Conservation (phyloP, 2,888 invertebrate genomes). For the Mechanitis mazaeus region DNA sequence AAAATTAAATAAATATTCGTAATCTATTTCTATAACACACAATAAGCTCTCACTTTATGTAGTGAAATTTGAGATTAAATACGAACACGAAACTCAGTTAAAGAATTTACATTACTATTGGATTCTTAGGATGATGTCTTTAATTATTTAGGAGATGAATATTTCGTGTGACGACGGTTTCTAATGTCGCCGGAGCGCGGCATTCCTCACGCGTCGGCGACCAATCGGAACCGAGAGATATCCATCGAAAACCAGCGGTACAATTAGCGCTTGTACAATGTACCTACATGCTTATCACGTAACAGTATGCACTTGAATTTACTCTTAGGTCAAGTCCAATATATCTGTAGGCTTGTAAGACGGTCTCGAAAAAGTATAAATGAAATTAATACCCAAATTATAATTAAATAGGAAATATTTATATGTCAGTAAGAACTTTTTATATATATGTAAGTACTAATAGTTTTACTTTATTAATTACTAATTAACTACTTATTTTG, state of each 20-base stretch:
- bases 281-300: conserved; percentile 3
- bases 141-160: conserved; percentile 26
- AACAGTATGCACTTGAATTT: neutral
- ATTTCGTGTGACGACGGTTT: conserved; percentile 45
- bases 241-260: conserved; percentile 34
- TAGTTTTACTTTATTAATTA: no score
- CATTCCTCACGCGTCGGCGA: conserved; percentile 64
- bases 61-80: no score
- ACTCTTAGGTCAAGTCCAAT: neutral
- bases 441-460: no score
- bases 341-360: neutral
- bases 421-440: no score
- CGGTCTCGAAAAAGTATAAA: no score
- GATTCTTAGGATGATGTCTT: neutral
- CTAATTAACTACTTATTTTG: no score
- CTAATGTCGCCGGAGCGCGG: conserved; percentile 62
- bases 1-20: no score
- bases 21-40: no score
- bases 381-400: no score
- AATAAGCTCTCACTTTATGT: no score
- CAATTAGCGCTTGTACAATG: conserved; percentile 5
- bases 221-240: conserved; percentile 68
- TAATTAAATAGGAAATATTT: no score
- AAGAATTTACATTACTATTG: neutral
- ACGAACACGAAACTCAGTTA: neutral